Evolutionary conservation across 2,113 vertebrate genomes (phyloP).

Genomic region (Esox niger): DNA sequence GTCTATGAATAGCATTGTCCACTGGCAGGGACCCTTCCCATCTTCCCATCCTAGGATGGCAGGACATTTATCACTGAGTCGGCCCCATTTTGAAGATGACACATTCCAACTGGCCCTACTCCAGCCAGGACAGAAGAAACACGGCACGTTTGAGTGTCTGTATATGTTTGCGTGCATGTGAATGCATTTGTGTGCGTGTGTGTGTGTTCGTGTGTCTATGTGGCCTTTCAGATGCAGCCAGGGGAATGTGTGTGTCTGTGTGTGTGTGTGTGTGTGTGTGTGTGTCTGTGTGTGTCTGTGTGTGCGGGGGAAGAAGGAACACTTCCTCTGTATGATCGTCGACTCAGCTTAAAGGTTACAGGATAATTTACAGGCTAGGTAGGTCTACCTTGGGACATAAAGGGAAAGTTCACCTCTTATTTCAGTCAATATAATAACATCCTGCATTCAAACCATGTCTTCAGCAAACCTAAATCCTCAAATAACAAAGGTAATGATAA

Average conservation of each 20-base stretch:
- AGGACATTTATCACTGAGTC: slow-evolving; percentile 56
- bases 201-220: too few relatives aligned
- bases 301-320: background rate
- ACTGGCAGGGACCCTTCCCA: slow-evolving; percentile 34
- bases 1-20: slow-evolving; percentile 45
- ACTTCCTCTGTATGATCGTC: slow-evolving; percentile 17
- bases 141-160: slow-evolving; percentile 1
- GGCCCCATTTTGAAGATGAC: slow-evolving; percentile 41
- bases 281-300: background rate
- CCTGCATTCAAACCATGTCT: background rate
- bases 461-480: background rate
- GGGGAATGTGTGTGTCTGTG: too few relatives aligned
- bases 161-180: background rate
- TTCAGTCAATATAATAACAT: slow-evolving; percentile 35
- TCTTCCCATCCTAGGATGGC: slow-evolving; percentile 36
- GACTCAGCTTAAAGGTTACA: slow-evolving; percentile 47
- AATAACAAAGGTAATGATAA: too few relatives aligned
- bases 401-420: slow-evolving; percentile 41
- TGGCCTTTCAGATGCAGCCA: too few relatives aligned
- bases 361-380: slow-evolving; percentile 15
- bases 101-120: slow-evolving; percentile 32
- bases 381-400: slow-evolving; percentile 21
- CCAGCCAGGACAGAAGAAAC: slow-evolving; percentile 26
- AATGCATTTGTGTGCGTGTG: background rate
- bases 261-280: too few relatives aligned